A percentile compares a stretch with the other conserved stretches of the same genome.
Evolutionary conservation across 2,888 invertebrate genomes (phyloP).

Genomic region (Drosophila macrothrix): DNA sequence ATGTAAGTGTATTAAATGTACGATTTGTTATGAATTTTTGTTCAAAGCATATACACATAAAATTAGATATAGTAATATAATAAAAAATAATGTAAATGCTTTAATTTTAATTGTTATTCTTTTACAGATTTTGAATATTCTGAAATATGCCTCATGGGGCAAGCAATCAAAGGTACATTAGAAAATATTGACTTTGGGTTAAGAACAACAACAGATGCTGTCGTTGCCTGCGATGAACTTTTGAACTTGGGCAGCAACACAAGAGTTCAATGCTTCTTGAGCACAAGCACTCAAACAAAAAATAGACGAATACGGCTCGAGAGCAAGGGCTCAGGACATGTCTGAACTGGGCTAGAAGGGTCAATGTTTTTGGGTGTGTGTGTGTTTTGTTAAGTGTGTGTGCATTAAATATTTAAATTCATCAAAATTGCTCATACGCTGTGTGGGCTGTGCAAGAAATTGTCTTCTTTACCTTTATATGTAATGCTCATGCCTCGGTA

Average conservation of each 20-base stretch:
- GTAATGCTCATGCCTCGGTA: slow-evolving; percentile 28
- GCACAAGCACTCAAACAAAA: slow-evolving; percentile 36
- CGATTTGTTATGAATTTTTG: not conserved
- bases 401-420: slow-evolving; percentile 60
- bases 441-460: slow-evolving; percentile 41
- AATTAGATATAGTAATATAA: not conserved
- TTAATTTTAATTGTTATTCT: not conserved
- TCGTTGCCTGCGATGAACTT: slow-evolving; percentile 62
- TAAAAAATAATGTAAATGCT: not conserved
- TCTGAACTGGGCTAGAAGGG: slow-evolving; percentile 43
- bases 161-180: slow-evolving; percentile 4
- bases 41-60: not conserved
- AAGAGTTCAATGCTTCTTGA: slow-evolving; percentile 69
- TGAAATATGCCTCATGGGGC: slow-evolving; percentile 1
- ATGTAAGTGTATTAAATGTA: not conserved
- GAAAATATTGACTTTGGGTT: slow-evolving; percentile 43
- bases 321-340: slow-evolving; percentile 26
- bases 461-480: slow-evolving; percentile 27
- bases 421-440: slow-evolving; percentile 67
- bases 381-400: not conserved
- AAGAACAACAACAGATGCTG: slow-evolving; percentile 61
- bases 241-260: slow-evolving; percentile 65
- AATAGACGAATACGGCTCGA: slow-evolving; percentile 23
- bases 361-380: slow-evolving; percentile 42
- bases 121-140: not conserved